Conservation (phyloP, 2,888 invertebrate genomes). For the Dryomyza anilis region DNA sequence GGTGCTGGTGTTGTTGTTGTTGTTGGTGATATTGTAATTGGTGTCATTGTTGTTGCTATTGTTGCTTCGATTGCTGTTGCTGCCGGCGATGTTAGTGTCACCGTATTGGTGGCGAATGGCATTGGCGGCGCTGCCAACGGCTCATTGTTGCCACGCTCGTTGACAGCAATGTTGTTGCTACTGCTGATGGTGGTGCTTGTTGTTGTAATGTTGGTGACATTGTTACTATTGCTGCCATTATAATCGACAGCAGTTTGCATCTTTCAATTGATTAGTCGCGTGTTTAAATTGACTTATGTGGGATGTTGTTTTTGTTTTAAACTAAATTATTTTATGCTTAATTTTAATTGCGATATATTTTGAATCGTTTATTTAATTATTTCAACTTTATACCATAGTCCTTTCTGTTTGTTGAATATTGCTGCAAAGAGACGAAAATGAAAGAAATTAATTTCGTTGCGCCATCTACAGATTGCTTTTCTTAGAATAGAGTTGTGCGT, state of each 20-base stretch:
- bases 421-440: not conserved
- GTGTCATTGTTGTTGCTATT: not conserved
- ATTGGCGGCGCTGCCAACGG: not conserved
- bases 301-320: not conserved
- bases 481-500: too few relatives aligned
- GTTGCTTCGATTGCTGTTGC: conserved; percentile 20
- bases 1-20: conserved; percentile 51
- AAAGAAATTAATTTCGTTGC: too few relatives aligned
- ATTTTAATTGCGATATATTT: not conserved
- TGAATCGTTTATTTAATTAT: too few relatives aligned
- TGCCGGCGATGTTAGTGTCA: conserved; percentile 27
- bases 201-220: conserved; percentile 32
- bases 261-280: conserved; percentile 9
- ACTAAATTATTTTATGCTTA: not conserved
- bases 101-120: conserved; percentile 18
- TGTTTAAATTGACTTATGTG: conserved; percentile 5
- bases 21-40: conserved; percentile 24
- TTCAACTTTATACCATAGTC: not conserved
- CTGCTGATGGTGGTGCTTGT: conserved; percentile 29
- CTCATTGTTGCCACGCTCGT: conserved; percentile 16
- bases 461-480: too few relatives aligned
- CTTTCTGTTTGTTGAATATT: too few relatives aligned
- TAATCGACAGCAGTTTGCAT: conserved; percentile 48
- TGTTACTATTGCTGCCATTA: conserved; percentile 42
- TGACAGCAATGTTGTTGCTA: conserved; percentile 40